phyloP scores from a whole-genome alignment of 2,797 vertebrate species.

The Melanitta fusca region DNA sequence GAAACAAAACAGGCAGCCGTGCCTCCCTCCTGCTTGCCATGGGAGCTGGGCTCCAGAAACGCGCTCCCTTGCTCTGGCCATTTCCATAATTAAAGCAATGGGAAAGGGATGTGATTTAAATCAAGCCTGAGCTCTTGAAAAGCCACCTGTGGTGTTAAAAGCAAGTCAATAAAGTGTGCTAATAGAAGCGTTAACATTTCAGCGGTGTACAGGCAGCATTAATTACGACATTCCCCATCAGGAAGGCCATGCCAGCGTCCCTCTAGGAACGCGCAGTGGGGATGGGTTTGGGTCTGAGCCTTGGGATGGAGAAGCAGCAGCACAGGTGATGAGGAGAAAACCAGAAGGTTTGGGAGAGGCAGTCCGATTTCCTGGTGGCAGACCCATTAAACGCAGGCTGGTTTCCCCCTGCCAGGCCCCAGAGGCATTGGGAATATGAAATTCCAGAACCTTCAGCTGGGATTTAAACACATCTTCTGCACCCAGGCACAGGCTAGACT shows the following conservation, averaged over 20 bases:
- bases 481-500: background rate
- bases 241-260: background rate
- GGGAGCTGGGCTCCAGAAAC: background rate
- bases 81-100: constrained; percentile 61
- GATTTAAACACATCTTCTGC: background rate
- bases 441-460: background rate
- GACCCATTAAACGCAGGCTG: background rate
- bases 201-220: background rate
- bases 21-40: background rate
- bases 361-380: background rate
- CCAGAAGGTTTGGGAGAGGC: background rate
- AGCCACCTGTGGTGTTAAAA: constrained; percentile 72
- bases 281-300: background rate
- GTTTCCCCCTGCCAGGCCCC: background rate
- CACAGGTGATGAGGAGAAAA: background rate
- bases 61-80: background rate
- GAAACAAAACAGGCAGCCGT: background rate
- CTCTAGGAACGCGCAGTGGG: background rate
- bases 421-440: background rate
- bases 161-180: constrained; percentile 46
- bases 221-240: background rate
- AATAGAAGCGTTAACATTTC: constrained; percentile 57
- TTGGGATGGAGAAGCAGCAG: background rate
- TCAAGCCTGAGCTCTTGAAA: constrained; percentile 55
- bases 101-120: constrained; percentile 47